Evolutionary conservation across 2,888 invertebrate genomes (phyloP), one percentile per base, ranked within the genome.

Genomic region (Bembecia ichneumoniformis): DNA sequence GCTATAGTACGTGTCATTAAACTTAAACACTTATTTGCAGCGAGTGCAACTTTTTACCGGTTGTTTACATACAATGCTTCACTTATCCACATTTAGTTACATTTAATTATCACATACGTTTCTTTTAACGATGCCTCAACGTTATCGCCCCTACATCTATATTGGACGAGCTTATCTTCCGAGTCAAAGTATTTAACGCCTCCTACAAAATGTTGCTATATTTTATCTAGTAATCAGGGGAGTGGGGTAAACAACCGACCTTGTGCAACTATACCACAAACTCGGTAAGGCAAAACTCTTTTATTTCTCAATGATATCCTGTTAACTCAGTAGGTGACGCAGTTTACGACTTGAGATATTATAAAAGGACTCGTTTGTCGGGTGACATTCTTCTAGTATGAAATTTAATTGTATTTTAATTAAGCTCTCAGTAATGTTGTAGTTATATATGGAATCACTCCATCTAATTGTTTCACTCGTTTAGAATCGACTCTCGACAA

Each of bases 231-330:
- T 47, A 52, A 52, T 44, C 40, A 47, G 16, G 15, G 11, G 47
- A 45, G 46, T 43, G 49, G 49, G 52, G 52, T 50, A 50, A 51
- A 55, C 35, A 51, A 55, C 52, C 52, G 55, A 47, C 55, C 55
- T 55, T 51, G 52, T 45, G 34, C 46, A 9, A n/a, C 9, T 34
- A 34, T 16, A 10, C 44, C 15, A 50, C 48, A 47, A 52, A 50
- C 52, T 47, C 20, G 50, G 14, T n/a, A 13, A 40, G n/a, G n/a
- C 13, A 2, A n/a, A 40, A 40, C 40, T 40, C 14, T 40, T 40
- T 40, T 40, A 40, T 40, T 40, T 40, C 40, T 28, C 40, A 43
- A 47, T 17, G 17, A 28, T 50, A 20, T 34, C 53, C 43, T 48
- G 47, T 51, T 49, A 16, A 36, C 35, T 49, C 47, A 43, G 47